phyloP scores from a whole-genome alignment of 2,797 vertebrate genomes.

The Miopithecus talapoin region DNA sequence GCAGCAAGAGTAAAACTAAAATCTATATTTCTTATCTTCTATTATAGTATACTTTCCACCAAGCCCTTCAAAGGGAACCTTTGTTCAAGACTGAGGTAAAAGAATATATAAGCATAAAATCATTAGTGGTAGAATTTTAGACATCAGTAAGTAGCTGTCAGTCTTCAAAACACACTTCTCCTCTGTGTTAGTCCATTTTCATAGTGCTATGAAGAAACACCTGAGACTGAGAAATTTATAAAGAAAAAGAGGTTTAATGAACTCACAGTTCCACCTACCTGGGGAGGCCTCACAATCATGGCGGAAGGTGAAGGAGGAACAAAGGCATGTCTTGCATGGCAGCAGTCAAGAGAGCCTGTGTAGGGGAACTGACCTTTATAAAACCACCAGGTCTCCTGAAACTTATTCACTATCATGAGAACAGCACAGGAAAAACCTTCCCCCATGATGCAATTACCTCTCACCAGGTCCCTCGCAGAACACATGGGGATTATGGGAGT shows the following conservation, averaged over 20 bases:
- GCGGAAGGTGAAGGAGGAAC: neutral
- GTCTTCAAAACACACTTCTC: neutral
- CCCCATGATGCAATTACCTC: neutral
- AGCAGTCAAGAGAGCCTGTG: neutral
- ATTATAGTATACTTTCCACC: neutral
- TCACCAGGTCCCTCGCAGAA: neutral
- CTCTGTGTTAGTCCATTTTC: neutral
- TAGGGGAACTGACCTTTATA: neutral
- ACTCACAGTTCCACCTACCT: neutral
- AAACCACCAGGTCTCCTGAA: neutral
- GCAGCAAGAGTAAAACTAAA: neutral
- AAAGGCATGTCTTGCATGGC: neutral
- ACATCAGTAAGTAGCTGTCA: neutral
- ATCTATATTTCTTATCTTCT: neutral
- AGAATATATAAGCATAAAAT: neutral
- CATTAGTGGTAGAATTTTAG: neutral
- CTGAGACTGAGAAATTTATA: neutral
- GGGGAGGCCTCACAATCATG: neutral
- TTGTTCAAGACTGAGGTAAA: neutral
- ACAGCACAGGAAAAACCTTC: neutral
- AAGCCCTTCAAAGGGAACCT: neutral
- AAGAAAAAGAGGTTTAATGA: neutral
- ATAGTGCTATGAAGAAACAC: neutral
- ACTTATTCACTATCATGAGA: neutral
- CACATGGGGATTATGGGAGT: neutral